Percentiles rank a stretch among this genome's conserved stretches.
These are phyloP conservation scores for Sardina pilchardus DNA, from an alignment of 2,113 vertebrate species.

Conservation along the genomic window DNA sequence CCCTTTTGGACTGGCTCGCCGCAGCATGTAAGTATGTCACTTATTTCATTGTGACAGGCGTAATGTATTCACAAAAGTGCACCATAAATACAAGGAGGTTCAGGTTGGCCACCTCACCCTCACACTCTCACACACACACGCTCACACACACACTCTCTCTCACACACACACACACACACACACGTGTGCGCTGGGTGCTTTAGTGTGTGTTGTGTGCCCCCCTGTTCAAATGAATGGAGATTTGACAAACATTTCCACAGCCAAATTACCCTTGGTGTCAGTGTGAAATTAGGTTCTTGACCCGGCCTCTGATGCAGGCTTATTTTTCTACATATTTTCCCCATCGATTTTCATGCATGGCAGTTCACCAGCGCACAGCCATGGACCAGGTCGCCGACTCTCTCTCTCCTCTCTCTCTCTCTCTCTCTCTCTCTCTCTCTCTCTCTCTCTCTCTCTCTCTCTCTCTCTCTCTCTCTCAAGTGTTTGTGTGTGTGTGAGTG, in stretches of 20 bases:
- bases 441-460: too few species aligned
- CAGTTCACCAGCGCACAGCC: slow-evolving; percentile 81
- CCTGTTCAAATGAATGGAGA: slow-evolving; percentile 91
- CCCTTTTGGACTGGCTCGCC: slow-evolving; percentile 88
- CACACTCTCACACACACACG: slow-evolving; percentile 57
- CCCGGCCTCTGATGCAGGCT: slow-evolving; percentile 96
- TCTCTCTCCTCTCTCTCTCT: too few species aligned
- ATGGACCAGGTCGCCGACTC: slow-evolving; percentile 68
- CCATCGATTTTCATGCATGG: slow-evolving; percentile 94
- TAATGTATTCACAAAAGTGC: slow-evolving; percentile 99
- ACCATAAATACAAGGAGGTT: slow-evolving; percentile 98
- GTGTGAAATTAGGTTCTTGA: slow-evolving; percentile 99
- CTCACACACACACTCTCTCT: slow-evolving; percentile 9
- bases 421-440: too few species aligned
- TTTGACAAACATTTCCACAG: slow-evolving; percentile 98
- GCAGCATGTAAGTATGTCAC: slow-evolving; percentile 95
- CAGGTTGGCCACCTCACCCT: slow-evolving; percentile 91
- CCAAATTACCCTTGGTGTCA: slow-evolving; percentile 98
- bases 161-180: slow-evolving; percentile 27
- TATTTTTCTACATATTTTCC: slow-evolving; percentile 95
- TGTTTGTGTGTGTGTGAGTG: not conserved
- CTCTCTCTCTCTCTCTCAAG: slow-evolving; percentile 69
- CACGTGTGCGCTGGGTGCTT: slow-evolving; percentile 82
- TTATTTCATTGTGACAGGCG: slow-evolving; percentile 99
- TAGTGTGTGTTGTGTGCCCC: slow-evolving; percentile 52